Percentiles rank a stretch among this genome's conserved stretches.
These are phyloP conservation scores for Cervus canadensis DNA, from an alignment of 2,113 vertebrate genomes.

Conservation along the genomic window DNA sequence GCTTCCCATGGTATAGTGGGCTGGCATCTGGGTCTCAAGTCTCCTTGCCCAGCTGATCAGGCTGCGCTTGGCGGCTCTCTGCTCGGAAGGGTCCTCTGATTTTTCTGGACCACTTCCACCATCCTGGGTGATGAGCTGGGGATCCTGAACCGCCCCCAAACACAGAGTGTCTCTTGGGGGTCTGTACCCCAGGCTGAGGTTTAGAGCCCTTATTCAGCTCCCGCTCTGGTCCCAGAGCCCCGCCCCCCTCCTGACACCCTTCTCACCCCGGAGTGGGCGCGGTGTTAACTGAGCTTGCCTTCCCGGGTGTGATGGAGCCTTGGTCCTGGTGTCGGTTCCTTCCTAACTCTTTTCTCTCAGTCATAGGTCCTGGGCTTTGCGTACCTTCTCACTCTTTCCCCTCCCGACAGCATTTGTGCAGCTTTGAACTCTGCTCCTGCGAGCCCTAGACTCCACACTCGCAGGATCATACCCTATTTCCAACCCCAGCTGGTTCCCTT, in stretches of 20 bases:
- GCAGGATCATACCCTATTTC: not conserved
- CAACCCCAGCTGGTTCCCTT: not conserved
- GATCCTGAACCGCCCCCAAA: not conserved
- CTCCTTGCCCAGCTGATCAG: no score
- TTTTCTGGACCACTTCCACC: not conserved
- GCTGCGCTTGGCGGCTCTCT: not conserved
- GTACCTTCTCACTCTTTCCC: not conserved
- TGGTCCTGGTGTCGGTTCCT: not conserved
- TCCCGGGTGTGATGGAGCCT: not conserved
- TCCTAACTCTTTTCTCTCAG: no score
- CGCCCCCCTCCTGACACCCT: not conserved
- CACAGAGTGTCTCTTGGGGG: not conserved
- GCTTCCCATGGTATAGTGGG: not conserved
- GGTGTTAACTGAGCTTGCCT: not conserved
- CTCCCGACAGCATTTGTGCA: not conserved
- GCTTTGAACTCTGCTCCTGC: not conserved
- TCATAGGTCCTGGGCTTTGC: not conserved
- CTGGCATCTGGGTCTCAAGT: not conserved
- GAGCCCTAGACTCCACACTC: not conserved
- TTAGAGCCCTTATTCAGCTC: not conserved
- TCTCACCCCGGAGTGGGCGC: not conserved
- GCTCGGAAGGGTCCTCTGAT: not conserved
- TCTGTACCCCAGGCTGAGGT: not conserved
- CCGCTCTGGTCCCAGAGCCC: not conserved
- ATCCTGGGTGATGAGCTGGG: not conserved